Percentiles rank a stretch among this genome's conserved stretches.
phyloP scores from a whole-genome alignment of 2,888 invertebrate genomes.

The Coecobrya sp. region DNA sequence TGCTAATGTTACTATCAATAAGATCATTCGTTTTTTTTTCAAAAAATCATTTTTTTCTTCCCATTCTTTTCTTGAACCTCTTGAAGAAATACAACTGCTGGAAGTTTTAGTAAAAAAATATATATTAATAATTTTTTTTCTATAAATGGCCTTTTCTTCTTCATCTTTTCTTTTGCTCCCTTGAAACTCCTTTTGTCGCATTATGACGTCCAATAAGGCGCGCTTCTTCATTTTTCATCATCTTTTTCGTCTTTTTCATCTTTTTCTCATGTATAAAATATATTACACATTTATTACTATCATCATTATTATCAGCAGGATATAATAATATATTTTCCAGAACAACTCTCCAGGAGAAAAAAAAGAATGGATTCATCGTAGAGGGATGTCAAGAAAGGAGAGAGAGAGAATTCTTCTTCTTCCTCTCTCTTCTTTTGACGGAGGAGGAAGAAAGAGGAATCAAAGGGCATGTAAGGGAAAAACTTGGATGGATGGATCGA shows the following conservation, averaged over 20 bases:
- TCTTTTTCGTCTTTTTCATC: background rate
- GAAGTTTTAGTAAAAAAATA: too few relatives aligned
- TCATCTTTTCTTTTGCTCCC: background rate
- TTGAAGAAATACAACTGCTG: too few relatives aligned
- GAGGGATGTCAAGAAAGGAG: slow-evolving; percentile 45
- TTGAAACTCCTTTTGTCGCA: slow-evolving; percentile 57
- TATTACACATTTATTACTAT: slow-evolving; percentile 1
- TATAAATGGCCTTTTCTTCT: background rate
- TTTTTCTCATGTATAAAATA: background rate
- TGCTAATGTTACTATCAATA: too few relatives aligned
- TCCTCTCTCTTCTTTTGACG: slow-evolving; percentile 35
- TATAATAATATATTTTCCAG: background rate
- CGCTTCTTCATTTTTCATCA: slow-evolving; percentile 20
- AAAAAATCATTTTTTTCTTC: too few relatives aligned
- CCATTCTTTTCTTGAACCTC: too few relatives aligned
- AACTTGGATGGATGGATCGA: slow-evolving; percentile 75
- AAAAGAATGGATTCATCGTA: slow-evolving; percentile 41
- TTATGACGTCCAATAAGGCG: slow-evolving; percentile 52
- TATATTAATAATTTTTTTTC: background rate
- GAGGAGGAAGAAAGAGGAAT: background rate
- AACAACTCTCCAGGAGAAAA: slow-evolving; percentile 16
- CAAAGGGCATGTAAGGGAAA: background rate
- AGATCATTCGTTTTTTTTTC: too few relatives aligned
- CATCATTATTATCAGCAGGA: background rate
- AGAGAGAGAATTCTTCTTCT: background rate